Conservation (phyloP, 2,797 vertebrate species). For the Gambelia wislizenii region DNA sequence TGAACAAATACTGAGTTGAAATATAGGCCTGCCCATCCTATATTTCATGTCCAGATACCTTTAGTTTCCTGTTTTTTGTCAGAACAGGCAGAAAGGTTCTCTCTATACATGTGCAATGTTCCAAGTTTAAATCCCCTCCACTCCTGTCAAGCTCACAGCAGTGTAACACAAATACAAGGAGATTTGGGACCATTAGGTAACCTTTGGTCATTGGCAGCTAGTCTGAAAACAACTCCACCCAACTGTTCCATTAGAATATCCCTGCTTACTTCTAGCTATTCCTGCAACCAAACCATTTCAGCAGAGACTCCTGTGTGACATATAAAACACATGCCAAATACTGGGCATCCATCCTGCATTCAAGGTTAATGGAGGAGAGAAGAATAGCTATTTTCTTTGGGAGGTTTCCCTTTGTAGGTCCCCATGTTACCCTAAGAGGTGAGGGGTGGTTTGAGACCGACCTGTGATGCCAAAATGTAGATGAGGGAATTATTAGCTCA, state of each 20-base stretch:
- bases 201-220: not conserved
- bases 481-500: too few species aligned
- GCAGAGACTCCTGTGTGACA: conserved; percentile 22
- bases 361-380: conserved; percentile 12
- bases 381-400: conserved; percentile 12
- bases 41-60: not conserved
- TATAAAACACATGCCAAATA: conserved; percentile 35
- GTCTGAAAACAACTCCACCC: conserved; percentile 21
- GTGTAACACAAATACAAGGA: not conserved
- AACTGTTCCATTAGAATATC: conserved; percentile 26
- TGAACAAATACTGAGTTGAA: not conserved
- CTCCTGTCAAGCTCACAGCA: not conserved
- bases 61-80: not conserved
- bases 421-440: too few species aligned
- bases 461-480: too few species aligned
- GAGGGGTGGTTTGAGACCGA: too few species aligned
- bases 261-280: not conserved
- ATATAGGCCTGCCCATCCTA: not conserved
- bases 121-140: not conserved
- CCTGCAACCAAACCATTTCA: conserved; percentile 40
- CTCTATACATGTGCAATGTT: not conserved
- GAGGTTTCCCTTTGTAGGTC: not conserved
- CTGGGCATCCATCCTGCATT: not conserved
- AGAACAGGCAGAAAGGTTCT: too few species aligned
- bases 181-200: not conserved